These are phyloP conservation scores for Cryptoprocta ferox DNA, from an alignment of 2,797 vertebrate genomes.

Conservation along the genomic window DNA sequence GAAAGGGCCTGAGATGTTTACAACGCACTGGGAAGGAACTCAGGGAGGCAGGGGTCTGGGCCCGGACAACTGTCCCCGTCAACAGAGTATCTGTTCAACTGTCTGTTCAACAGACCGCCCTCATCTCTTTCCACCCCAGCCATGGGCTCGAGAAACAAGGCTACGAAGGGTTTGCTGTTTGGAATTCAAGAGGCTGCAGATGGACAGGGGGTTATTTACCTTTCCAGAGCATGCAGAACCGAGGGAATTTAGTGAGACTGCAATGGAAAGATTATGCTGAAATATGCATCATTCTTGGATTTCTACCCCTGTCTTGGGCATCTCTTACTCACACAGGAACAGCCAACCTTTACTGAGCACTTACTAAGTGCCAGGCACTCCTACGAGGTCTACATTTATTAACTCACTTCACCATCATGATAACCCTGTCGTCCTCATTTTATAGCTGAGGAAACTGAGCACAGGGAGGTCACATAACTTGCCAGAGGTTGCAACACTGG, in stretches of 20 bases:
- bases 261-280: background rate
- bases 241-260: background rate
- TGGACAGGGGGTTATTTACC: fast-evolving
- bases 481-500: background rate
- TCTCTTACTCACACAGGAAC: fast-evolving
- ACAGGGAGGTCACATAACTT: background rate
- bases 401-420: background rate
- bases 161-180: background rate
- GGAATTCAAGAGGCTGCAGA: background rate
- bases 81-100: no score
- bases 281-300: background rate
- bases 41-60: background rate
- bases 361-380: background rate
- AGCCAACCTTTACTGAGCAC: background rate
- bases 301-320: background rate
- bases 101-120: background rate
- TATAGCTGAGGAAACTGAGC: background rate
- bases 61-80: background rate
- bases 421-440: background rate
- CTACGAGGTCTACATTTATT: background rate
- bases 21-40: background rate
- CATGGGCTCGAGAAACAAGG: background rate
- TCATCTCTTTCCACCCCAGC: no score
- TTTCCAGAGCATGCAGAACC: background rate
- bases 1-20: background rate